Conservation (phyloP, 37 sponge, comb jelly and placozoan species). For the Mnemiopsis leidyi region DNA sequence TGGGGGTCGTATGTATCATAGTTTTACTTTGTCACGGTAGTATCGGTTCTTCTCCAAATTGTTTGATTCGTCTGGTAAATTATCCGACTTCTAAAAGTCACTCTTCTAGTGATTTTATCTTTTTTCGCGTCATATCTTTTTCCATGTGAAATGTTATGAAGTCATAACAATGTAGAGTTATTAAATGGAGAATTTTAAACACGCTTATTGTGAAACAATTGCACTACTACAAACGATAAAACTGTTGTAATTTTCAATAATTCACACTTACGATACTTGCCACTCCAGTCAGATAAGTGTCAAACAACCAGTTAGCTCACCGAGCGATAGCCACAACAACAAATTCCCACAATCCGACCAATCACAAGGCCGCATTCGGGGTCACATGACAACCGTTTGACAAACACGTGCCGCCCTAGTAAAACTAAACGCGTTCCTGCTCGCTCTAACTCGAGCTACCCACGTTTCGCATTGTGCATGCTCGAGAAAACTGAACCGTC, state of each 20-base stretch:
- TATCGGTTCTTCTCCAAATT: not conserved
- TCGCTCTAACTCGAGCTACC: not conserved
- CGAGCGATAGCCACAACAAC: not conserved
- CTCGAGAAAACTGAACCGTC: not conserved
- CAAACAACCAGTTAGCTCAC: not conserved
- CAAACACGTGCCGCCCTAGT: not conserved
- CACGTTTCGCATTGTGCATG: not conserved
- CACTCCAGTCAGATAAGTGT: not conserved
- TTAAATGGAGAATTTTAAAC: not conserved
- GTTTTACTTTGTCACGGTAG: too few relatives aligned
- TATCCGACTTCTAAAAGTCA: not conserved
- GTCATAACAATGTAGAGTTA: not conserved
- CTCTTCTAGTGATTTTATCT: not conserved
- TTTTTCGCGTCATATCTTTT: not conserved
- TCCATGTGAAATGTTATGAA: not conserved
- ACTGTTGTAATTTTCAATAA: not conserved
- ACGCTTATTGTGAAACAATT: not conserved
- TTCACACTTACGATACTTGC: not conserved
- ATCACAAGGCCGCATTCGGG: not conserved
- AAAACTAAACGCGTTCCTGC: not conserved
- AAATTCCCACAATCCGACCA: not conserved
- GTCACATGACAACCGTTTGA: not conserved
- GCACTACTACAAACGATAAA: not conserved
- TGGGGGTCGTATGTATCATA: not conserved
- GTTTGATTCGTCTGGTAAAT: not conserved